A percentile compares a stretch with the other conserved stretches of the same genome.
Evolutionary conservation across 2,797 vertebrate genomes (phyloP).

Genomic region (Peromyscus attwateri): DNA sequence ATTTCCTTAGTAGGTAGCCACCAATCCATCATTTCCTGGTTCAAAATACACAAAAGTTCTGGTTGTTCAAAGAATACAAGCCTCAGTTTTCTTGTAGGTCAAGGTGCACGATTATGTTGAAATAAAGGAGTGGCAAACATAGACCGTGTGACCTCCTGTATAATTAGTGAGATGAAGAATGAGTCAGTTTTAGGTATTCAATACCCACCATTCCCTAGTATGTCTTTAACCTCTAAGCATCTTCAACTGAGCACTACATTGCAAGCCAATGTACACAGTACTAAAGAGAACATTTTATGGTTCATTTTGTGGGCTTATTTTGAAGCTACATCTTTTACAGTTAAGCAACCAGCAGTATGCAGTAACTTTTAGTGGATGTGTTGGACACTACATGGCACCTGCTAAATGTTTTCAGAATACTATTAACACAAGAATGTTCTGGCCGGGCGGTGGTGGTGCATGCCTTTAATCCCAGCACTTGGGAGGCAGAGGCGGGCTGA

Average conservation of each 20-base stretch:
- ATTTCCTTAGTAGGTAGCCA: background rate
- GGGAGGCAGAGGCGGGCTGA: too few species aligned
- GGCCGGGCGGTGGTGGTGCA: too few species aligned
- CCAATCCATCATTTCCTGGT: background rate
- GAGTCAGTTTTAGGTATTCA: background rate
- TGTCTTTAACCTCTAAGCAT: background rate
- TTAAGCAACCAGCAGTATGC: background rate
- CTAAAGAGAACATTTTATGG: background rate
- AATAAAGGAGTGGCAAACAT: background rate
- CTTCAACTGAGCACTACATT: background rate
- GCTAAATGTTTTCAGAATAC: slow-evolving; percentile 21
- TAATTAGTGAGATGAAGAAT: background rate
- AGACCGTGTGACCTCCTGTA: background rate
- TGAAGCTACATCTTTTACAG: background rate
- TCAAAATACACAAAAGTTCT: background rate
- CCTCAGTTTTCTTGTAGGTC: background rate
- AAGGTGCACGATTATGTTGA: background rate
- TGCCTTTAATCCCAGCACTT: too few species aligned
- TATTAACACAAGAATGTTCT: slow-evolving; percentile 5
- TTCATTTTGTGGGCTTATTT: background rate
- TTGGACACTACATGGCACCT: background rate
- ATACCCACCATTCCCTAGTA: background rate
- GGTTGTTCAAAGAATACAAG: background rate
- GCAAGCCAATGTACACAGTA: background rate
- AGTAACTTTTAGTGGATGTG: background rate